Percentiles rank a stretch among this genome's conserved stretches.
Evolutionary conservation across 2,113 vertebrate genomes (phyloP).

Genomic region (Microcebus tavaratra): DNA sequence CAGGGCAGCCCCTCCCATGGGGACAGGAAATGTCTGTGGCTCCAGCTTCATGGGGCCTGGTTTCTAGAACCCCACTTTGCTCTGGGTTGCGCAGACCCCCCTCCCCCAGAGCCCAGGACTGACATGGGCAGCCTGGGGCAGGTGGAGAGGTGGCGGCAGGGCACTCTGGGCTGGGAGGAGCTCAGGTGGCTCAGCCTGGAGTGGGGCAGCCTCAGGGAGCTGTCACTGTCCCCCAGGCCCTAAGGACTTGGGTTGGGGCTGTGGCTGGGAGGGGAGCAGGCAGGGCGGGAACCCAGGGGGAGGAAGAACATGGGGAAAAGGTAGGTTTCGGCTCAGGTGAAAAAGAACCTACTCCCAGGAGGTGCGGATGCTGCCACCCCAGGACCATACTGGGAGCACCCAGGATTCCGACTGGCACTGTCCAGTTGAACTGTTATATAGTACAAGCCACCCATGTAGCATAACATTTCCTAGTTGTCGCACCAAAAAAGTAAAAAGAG

Average conservation of each 20-base stretch:
- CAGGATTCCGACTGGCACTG: no score
- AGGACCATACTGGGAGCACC: no score
- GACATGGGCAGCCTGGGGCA: background rate
- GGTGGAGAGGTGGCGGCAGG: no score
- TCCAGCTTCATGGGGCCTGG: background rate
- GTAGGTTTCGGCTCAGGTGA: background rate
- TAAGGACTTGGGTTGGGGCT: background rate
- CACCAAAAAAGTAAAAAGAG: no score
- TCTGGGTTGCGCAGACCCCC: background rate
- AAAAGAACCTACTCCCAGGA: background rate
- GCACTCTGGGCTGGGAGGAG: background rate
- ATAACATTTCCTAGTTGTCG: no score
- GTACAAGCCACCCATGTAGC: no score
- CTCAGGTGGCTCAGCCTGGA: background rate
- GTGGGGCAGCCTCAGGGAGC: background rate
- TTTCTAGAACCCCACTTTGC: background rate
- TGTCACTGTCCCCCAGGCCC: background rate
- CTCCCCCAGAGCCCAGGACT: rapidly evolving
- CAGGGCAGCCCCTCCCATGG: background rate
- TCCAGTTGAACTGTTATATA: no score
- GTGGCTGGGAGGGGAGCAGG: background rate
- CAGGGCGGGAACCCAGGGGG: background rate
- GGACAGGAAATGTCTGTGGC: background rate
- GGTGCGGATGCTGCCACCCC: no score
- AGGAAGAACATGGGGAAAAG: background rate